Percentiles rank a stretch among this genome's conserved stretches.
These are phyloP conservation scores for Cephalopholis sonnerati DNA, from an alignment of 2,113 vertebrate genomes.

Conservation along the genomic window DNA sequence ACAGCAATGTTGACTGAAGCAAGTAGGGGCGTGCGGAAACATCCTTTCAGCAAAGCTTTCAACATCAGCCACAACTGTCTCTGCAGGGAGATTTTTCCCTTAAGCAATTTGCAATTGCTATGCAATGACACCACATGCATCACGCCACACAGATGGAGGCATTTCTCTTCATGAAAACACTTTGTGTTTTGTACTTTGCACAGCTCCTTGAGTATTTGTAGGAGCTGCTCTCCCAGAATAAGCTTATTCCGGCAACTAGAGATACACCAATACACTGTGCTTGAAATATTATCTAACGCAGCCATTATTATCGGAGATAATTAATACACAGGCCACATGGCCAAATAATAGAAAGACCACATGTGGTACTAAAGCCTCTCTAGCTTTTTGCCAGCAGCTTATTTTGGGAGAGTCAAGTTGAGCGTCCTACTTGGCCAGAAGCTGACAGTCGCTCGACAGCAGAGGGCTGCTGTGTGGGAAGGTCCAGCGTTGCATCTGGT, in stretches of 20 bases:
- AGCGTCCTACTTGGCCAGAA: constrained; percentile 92
- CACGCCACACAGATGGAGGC: constrained; percentile 59
- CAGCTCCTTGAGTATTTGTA: constrained; percentile 16
- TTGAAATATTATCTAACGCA: constrained; percentile 30
- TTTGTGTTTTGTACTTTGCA: constrained; percentile 28
- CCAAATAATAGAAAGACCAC: constrained; percentile 46
- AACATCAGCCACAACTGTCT: constrained; percentile 61
- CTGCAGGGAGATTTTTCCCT: constrained; percentile 51
- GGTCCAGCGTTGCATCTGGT: constrained; percentile 74
- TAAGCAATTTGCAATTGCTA: constrained; percentile 53
- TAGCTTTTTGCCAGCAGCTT: constrained; percentile 54
- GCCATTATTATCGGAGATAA: constrained; percentile 27
- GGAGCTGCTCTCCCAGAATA: constrained; percentile 71
- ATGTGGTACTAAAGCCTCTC: constrained; percentile 32
- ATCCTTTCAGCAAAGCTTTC: constrained; percentile 68
- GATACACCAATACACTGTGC: background rate
- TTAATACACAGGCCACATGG: constrained; percentile 28
- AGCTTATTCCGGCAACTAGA: constrained; percentile 45
- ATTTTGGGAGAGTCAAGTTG: constrained; percentile 70
- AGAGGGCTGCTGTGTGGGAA: constrained; percentile 79
- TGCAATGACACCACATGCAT: constrained; percentile 76
- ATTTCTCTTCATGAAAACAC: constrained; percentile 52
- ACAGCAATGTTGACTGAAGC: constrained; percentile 57
- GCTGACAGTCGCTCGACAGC: constrained; percentile 89
- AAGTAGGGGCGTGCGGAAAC: constrained; percentile 64